These are phyloP conservation scores for Perdita meconis DNA, from an alignment of 2,888 invertebrate genomes.

Conservation along the genomic window DNA sequence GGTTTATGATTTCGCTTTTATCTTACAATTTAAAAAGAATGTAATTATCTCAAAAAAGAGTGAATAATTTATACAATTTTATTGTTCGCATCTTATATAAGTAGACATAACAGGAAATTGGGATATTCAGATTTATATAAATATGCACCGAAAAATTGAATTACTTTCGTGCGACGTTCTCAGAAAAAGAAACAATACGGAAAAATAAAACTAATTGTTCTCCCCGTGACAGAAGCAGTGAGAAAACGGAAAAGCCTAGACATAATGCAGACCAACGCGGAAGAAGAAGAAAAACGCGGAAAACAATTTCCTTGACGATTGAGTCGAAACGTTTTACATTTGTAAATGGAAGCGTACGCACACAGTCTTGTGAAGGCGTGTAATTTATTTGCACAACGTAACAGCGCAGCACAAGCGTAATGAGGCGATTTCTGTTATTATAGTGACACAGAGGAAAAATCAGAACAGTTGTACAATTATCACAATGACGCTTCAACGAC, in stretches of 20 bases:
- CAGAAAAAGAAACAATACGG: not conserved
- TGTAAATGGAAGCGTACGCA: not conserved
- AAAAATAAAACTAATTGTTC: not conserved
- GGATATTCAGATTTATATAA: no score
- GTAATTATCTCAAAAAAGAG: no score
- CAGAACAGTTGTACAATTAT: not conserved
- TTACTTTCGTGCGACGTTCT: not conserved
- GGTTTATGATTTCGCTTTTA: no score
- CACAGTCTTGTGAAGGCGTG: not conserved
- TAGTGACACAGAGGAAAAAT: not conserved
- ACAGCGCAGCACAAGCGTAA: slow-evolving; percentile 13
- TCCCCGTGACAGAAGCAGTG: slow-evolving; percentile 5
- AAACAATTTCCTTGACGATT: slow-evolving; percentile 2
- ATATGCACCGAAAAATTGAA: not conserved
- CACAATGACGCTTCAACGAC: not conserved
- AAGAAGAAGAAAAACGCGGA: not conserved
- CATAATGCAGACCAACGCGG: not conserved
- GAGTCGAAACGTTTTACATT: not conserved
- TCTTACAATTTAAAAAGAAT: no score
- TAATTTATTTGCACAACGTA: slow-evolving; percentile 9
- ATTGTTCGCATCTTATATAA: no score
- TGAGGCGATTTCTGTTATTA: slow-evolving; percentile 30
- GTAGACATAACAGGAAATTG: no score
- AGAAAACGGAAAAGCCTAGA: not conserved
- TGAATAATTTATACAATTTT: no score